Percentiles rank a stretch among this genome's conserved stretches.
Conservation (phyloP, 1,140 invertebrate genomes). For the Lepidostoma basale region DNA sequence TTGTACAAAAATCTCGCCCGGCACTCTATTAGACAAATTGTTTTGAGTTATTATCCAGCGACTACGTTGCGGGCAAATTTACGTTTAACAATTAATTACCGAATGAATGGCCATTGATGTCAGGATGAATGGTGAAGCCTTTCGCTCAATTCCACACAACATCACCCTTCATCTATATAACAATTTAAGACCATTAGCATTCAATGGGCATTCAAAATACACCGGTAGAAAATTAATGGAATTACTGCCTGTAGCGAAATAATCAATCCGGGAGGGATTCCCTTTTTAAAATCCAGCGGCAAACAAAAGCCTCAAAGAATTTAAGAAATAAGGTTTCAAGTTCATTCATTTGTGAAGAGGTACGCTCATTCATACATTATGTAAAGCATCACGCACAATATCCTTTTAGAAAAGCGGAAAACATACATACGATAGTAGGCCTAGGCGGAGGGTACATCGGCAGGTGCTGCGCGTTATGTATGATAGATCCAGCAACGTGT, state of each 20-base stretch:
- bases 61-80: too few species aligned
- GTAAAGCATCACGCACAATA: background rate
- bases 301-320: background rate
- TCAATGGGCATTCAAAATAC: constrained; percentile 9
- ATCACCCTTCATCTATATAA: constrained; percentile 18
- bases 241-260: background rate
- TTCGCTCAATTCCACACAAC: background rate
- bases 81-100: constrained; percentile 20
- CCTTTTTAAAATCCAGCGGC: background rate
- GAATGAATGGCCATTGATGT: constrained; percentile 19
- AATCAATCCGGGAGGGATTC: background rate
- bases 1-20: background rate
- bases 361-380: too few species aligned
- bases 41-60: background rate
- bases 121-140: constrained; percentile 12
- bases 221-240: constrained; percentile 9
- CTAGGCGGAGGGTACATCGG: too few species aligned
- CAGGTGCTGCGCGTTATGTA: too few species aligned
- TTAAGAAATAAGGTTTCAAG: background rate
- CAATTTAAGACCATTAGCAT: constrained; percentile 19
- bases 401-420: background rate
- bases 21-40: background rate
- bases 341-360: background rate
- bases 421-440: background rate
- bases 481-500: too few species aligned